Percentiles rank a stretch among this genome's conserved stretches.
Evolutionary conservation across 2,888 invertebrate species (phyloP).

Genomic region (Dryobota labecula): DNA sequence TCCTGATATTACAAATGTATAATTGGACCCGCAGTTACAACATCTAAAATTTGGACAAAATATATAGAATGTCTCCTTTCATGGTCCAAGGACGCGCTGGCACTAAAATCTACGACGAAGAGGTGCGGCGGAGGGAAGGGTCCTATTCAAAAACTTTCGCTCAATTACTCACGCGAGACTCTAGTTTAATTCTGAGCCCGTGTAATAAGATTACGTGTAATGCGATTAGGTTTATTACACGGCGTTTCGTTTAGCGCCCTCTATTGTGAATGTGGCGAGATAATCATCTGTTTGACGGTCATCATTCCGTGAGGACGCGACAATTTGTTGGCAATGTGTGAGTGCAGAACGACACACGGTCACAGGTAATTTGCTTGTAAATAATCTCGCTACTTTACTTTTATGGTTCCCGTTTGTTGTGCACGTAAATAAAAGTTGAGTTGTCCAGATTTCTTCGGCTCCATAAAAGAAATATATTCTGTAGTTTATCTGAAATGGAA

Average conservation of each 20-base stretch:
- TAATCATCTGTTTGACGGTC: constrained; percentile 59
- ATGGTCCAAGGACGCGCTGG: constrained; percentile 55
- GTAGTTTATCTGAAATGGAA: constrained; percentile 38
- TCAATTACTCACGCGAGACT: constrained; percentile 68
- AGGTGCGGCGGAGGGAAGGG: constrained; percentile 17
- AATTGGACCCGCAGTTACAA: constrained; percentile 64
- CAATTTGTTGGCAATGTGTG: constrained; percentile 51
- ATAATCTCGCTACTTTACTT: constrained; percentile 56
- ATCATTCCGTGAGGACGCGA: constrained; percentile 47
- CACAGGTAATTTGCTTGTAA: constrained; percentile 61
- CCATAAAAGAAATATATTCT: constrained; percentile 36
- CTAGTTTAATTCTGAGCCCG: constrained; percentile 66
- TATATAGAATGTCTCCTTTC: constrained; percentile 66
- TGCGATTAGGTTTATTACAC: constrained; percentile 64
- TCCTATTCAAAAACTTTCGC: constrained; percentile 70
- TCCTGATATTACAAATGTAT: constrained; percentile 64
- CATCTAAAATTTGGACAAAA: constrained; percentile 65
- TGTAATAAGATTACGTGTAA: constrained; percentile 70
- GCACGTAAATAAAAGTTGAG: constrained; percentile 42
- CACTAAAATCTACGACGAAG: constrained; percentile 57
- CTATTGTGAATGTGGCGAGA: constrained; percentile 62
- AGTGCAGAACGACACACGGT: constrained; percentile 40
- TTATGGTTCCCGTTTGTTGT: constrained; percentile 54
- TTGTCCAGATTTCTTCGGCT: constrained; percentile 53
- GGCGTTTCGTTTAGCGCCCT: constrained; percentile 62